phyloP scores from a whole-genome alignment of 2,113 vertebrate genomes.

The Irena cyanogastra region DNA sequence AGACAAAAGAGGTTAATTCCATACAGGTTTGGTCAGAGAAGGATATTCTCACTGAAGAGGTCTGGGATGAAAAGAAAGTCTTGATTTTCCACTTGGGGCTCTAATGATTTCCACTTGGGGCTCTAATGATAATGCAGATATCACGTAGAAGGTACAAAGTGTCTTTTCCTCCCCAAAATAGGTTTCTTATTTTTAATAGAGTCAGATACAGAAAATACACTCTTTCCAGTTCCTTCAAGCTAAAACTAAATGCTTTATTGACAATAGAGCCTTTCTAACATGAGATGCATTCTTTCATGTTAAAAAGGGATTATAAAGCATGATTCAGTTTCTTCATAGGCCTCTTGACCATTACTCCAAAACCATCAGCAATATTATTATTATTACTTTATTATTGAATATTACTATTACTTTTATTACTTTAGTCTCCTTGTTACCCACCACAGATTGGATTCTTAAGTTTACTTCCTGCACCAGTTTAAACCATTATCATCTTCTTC shows the following conservation, averaged over 20 bases:
- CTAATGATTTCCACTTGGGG: neutral
- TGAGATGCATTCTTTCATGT: neutral
- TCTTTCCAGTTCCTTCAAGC: neutral
- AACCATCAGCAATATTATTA: neutral
- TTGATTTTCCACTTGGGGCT: neutral
- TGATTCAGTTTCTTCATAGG: neutral
- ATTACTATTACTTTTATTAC: neutral
- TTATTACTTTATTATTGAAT: neutral
- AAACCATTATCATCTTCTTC: neutral
- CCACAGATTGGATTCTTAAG: neutral
- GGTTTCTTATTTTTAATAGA: neutral
- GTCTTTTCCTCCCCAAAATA: neutral
- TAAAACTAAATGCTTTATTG: neutral
- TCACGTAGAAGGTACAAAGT: neutral
- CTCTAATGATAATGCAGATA: neutral
- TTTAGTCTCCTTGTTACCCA: neutral
- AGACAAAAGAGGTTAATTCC: neutral
- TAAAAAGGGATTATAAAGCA: neutral
- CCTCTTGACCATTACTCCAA: neutral
- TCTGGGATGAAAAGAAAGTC: neutral
- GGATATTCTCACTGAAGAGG: neutral
- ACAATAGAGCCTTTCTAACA: neutral
- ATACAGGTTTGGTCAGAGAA: neutral
- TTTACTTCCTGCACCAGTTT: neutral
- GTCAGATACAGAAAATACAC: neutral